phyloP scores from a whole-genome alignment of 2,113 vertebrate species.

The Centropristis striata region DNA sequence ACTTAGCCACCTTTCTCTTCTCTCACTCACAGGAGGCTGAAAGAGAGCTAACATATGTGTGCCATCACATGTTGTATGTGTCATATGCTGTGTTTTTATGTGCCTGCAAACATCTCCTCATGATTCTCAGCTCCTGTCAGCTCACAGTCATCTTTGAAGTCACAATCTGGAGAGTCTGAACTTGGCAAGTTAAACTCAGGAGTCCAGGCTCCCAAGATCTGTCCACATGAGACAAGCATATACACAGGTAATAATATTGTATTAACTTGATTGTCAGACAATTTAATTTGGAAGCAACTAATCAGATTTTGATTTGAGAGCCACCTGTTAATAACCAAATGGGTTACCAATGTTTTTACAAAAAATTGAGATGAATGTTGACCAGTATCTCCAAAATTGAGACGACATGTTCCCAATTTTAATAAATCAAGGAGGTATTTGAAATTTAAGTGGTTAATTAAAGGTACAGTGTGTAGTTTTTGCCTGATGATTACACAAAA shows the following conservation, averaged over 20 bases:
- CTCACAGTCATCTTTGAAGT: background rate
- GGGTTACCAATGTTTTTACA: too few relatives aligned
- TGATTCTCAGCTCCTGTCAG: background rate
- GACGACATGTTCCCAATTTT: too few relatives aligned
- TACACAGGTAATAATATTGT: background rate
- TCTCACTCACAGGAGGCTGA: slow-evolving; percentile 17
- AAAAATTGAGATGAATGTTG: background rate
- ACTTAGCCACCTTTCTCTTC: slow-evolving; percentile 34
- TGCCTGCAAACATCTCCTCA: background rate
- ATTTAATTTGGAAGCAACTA: background rate
- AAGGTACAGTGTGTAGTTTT: too few relatives aligned
- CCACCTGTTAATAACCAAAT: too few relatives aligned
- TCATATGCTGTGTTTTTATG: slow-evolving; percentile 10
- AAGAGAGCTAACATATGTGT: slow-evolving; percentile 31
- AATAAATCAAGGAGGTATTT: too few relatives aligned
- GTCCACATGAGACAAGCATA: background rate
- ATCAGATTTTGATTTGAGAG: background rate
- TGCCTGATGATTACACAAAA: too few relatives aligned
- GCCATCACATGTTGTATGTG: slow-evolving; percentile 39
- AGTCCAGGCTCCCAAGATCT: background rate
- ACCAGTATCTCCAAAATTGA: background rate
- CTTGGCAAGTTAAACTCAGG: background rate
- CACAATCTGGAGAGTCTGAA: background rate
- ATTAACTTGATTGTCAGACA: background rate
- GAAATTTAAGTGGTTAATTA: too few relatives aligned